Conservation (phyloP, 2,113 vertebrate species). For the Neopipo cinnamomea region DNA sequence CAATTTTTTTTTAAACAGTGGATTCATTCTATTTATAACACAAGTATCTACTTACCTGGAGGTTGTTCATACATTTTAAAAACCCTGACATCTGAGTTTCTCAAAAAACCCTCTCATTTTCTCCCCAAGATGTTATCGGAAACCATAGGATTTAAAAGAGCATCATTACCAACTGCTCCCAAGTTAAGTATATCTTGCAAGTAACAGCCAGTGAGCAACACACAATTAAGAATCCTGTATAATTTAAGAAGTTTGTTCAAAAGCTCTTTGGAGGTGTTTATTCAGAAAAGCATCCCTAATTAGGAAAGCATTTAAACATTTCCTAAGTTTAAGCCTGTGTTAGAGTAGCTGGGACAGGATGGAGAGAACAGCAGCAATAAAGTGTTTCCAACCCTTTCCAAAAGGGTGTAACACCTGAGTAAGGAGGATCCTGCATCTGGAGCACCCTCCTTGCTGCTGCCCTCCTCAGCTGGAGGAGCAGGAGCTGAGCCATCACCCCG, state of each 20-base stretch:
- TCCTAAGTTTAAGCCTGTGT: background rate
- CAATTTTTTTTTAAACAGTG: constrained; percentile 9
- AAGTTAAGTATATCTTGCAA: background rate
- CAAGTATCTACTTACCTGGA: constrained; percentile 23
- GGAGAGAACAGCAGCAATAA: background rate
- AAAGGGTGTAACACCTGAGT: background rate
- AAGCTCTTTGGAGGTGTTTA: background rate
- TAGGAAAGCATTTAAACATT: background rate
- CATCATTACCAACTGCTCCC: background rate
- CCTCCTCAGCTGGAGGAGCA: background rate
- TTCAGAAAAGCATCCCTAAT: background rate
- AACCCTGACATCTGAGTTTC: constrained; percentile 2
- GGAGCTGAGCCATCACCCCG: rapidly evolving
- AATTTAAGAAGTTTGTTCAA: background rate
- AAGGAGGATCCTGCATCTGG: background rate
- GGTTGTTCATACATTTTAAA: constrained; percentile 14
- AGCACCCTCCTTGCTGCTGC: background rate
- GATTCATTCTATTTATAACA: constrained; percentile 50
- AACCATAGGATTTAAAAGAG: background rate
- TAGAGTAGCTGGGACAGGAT: background rate
- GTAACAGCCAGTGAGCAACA: background rate
- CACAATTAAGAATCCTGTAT: background rate
- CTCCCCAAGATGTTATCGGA: background rate
- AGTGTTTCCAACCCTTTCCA: background rate
- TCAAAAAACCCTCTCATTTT: background rate